phyloP scores from a whole-genome alignment of 2,888 invertebrate genomes.

The Teleiodes luculella region DNA sequence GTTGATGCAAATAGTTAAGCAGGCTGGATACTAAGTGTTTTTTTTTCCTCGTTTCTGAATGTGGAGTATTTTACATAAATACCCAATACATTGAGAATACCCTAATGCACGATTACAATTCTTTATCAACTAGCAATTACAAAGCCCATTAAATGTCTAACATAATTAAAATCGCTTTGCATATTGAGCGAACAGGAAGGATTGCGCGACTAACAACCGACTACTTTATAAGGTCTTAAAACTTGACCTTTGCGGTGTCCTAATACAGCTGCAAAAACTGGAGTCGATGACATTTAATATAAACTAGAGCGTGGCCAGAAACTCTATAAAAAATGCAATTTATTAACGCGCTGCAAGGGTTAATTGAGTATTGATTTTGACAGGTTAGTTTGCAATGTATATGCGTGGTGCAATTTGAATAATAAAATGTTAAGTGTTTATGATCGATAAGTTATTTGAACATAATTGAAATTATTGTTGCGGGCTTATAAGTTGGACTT shows the following conservation, averaged over 20 bases:
- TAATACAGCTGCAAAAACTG: conserved; percentile 23
- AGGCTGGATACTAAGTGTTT: too few relatives aligned
- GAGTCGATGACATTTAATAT: conserved; percentile 36
- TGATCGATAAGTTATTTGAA: too few relatives aligned
- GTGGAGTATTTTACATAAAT: too few relatives aligned
- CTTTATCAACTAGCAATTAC: too few relatives aligned
- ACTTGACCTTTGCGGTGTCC: conserved; percentile 2
- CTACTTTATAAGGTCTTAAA: background rate
- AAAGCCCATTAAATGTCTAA: too few relatives aligned
- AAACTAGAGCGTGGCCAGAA: conserved; percentile 24
- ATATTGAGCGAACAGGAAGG: background rate
- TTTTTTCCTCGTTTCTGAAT: too few relatives aligned
- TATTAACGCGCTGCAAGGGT: background rate
- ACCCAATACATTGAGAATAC: too few relatives aligned
- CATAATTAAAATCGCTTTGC: too few relatives aligned
- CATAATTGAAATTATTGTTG: too few relatives aligned
- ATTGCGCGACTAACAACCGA: background rate
- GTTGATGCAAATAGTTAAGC: too few relatives aligned
- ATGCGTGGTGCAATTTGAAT: background rate
- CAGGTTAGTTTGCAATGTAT: background rate
- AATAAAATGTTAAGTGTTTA: background rate
- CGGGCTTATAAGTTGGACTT: too few relatives aligned
- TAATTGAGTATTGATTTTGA: background rate
- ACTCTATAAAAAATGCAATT: background rate
- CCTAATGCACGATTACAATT: too few relatives aligned